These are phyloP conservation scores for Coptodon bakossiorum DNA, from an alignment of 2,113 vertebrate genomes.

Conservation along the genomic window DNA sequence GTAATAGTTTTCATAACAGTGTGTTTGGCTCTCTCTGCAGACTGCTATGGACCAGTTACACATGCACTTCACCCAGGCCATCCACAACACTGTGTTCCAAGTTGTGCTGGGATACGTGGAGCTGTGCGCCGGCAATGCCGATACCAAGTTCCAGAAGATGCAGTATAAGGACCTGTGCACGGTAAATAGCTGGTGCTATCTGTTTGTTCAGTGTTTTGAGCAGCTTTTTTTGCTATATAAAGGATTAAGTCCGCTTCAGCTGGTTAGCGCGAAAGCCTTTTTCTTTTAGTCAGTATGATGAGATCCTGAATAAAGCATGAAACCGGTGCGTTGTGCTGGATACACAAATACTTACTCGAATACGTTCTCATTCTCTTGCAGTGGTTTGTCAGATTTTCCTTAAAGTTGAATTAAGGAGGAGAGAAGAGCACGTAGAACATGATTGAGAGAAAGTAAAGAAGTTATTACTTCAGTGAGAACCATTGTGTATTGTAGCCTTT, in stretches of 20 bases:
- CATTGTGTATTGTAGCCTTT: neutral
- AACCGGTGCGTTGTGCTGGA: neutral
- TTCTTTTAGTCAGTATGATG: neutral
- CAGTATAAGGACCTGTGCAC: slow-evolving; percentile 97
- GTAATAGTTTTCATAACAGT: neutral
- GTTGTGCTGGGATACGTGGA: slow-evolving; percentile 98
- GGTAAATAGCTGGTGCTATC: slow-evolving; percentile 62
- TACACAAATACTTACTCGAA: neutral
- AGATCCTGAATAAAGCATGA: neutral
- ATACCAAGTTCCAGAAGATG: slow-evolving; percentile 98
- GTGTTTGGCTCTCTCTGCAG: slow-evolving; percentile 64
- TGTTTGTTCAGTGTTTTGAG: neutral
- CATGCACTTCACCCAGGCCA: slow-evolving; percentile 99
- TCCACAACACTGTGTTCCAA: slow-evolving; percentile 98
- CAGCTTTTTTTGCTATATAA: neutral
- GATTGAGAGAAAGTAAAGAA: neutral
- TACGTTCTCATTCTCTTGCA: neutral
- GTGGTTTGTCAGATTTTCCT: neutral
- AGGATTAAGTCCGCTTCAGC: neutral
- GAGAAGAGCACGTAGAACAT: neutral
- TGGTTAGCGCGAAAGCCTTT: neutral
- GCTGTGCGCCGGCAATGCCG: slow-evolving; percentile 91
- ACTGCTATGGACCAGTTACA: slow-evolving; percentile 99
- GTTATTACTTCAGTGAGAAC: neutral
- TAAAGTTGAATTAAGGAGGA: neutral